phyloP scores from a whole-genome alignment of 2,113 vertebrate genomes.

The Chunga burmeisteri region DNA sequence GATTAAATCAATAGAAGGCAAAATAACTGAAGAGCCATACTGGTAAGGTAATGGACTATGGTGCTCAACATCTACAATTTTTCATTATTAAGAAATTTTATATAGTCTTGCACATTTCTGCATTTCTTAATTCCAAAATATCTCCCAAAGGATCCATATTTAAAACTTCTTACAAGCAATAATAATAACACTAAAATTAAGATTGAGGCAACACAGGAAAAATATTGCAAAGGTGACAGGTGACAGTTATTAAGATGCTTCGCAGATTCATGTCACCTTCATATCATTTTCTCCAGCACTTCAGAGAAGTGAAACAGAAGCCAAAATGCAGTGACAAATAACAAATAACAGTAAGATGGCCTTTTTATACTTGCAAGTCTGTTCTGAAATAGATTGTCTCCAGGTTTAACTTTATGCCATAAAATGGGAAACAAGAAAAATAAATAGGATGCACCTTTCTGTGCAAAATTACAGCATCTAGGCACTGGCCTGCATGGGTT shows the following conservation, averaged over 20 bases:
- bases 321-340: not conserved
- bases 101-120: not conserved
- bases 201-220: not conserved
- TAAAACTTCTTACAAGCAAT: not conserved
- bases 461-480: not conserved
- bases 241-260: not conserved
- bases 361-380: not conserved
- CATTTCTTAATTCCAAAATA: not conserved
- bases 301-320: not conserved
- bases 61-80: not conserved
- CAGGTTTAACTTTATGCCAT: not conserved
- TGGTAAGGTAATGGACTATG: not conserved
- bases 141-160: not conserved
- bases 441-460: not conserved
- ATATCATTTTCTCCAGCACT: not conserved
- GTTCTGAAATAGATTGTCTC: not conserved
- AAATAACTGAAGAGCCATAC: not conserved
- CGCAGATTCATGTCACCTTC: not conserved
- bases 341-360: not conserved
- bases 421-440: constrained; percentile 1
- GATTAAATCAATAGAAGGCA: not conserved
- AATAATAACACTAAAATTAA: not conserved
- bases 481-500: not conserved
- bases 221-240: not conserved
- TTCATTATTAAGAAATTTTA: not conserved